Percentiles rank a stretch among this genome's conserved stretches.
Conservation (phyloP, 1,140 invertebrate species). For the Drosophila leontia region DNA sequence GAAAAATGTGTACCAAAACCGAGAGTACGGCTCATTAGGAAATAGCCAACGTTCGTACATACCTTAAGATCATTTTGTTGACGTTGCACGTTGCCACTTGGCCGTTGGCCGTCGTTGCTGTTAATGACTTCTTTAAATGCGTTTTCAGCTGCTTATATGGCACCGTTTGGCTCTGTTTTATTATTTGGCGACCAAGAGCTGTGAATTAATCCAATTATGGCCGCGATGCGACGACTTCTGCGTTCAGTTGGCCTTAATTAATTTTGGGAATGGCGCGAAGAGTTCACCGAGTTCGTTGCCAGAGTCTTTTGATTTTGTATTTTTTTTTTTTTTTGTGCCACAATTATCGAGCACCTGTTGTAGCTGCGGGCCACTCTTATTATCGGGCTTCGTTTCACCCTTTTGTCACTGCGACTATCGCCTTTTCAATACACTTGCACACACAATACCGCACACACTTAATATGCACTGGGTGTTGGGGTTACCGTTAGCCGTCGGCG, state of each 20-base stretch:
- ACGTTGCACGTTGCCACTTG: constrained; percentile 73
- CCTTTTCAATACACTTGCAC: constrained; percentile 38
- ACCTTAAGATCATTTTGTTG: constrained; percentile 82
- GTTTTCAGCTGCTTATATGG: constrained; percentile 25
- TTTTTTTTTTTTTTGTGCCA: constrained; percentile 10
- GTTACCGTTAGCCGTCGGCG: constrained; percentile 56
- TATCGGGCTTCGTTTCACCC: constrained; percentile 26
- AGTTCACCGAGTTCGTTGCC: constrained; percentile 51
- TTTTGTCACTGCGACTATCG: constrained; percentile 44
- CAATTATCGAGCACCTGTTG: constrained; percentile 39
- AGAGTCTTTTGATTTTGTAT: constrained; percentile 48
- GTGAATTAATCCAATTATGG: constrained; percentile 72
- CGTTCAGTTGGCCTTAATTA: constrained; percentile 69
- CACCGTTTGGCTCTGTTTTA: constrained; percentile 12
- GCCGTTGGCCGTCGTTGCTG: constrained; percentile 49
- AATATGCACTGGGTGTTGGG: constrained; percentile 40
- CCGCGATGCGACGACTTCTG: constrained; percentile 41
- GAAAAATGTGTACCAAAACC: constrained; percentile 56
- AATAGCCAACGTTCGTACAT: constrained; percentile 62
- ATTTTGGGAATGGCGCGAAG: constrained; percentile 26
- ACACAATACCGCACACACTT: constrained; percentile 31
- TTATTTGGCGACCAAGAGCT: constrained; percentile 41
- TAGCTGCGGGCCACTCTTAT: constrained; percentile 27
- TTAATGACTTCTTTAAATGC: constrained; percentile 76
- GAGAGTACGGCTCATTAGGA: constrained; percentile 59